Base-by-base conservation (phyloP, 53 echinoderm and acorn worm genomes). In the Astropecten irregularis region DNA sequence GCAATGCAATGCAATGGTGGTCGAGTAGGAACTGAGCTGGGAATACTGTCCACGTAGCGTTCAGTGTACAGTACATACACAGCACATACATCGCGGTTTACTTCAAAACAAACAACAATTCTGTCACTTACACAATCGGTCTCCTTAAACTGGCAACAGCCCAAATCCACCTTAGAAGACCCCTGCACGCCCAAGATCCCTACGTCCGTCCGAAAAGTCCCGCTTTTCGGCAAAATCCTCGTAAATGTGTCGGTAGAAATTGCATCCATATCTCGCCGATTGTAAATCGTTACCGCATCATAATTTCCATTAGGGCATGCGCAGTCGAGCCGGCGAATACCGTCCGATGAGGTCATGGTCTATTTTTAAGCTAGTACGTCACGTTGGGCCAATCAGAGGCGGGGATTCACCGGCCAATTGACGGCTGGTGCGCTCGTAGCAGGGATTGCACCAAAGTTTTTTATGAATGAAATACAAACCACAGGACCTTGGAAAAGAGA, bases 281-380 rank as follows among this genome's bases (percentile, higher is more conserved):
- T 59, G n/a, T n/a, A n/a, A n/a, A 21, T 15, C 60, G 40, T n/a
- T 20, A 27, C 6, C 59, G 22, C 42, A 38, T 19, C 42, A 30
- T 36, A 40, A 29, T 33, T 42, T 77, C 44, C 20, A 49, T 31
- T n/a, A 5, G 14, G 79, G 61, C 79, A 79, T 79, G 79, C 79
- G 79, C 79, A 79, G 40, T 62, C 22, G 9, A 54, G 27, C 52
- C 27, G 62, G 29, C 40, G 40, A 22, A 16, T 14, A 28, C 61
- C 23, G 51, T 50, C 64, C 82, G 63, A 82, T 88, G 71, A 82
- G 59, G 71, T 88, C 88, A 88, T 68, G 57, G 34, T 64, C 82
- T 82, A 88, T 88, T 79, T 81, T 68, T 81, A 69, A 57, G 40
- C 36, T 44, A 33, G 44, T 71, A 71, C 88, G 70, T 82, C 82